These are phyloP conservation scores for Hirtodrosophila duncani DNA, from an alignment of 2,888 invertebrate species.

Conservation along the genomic window DNA sequence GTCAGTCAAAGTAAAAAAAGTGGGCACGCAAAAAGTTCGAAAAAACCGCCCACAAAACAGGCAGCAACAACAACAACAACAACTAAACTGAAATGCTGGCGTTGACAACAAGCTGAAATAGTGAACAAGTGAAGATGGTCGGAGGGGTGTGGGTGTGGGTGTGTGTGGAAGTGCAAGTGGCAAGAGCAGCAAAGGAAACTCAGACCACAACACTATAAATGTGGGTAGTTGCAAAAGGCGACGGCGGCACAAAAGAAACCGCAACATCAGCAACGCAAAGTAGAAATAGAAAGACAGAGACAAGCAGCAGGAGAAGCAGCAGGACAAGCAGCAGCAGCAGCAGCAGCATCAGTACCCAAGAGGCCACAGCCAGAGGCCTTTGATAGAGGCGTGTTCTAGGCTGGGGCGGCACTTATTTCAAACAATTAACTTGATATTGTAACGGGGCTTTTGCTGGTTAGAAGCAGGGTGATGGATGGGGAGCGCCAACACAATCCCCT, in stretches of 20 bases:
- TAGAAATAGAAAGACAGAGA: not conserved
- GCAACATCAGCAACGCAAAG: slow-evolving; percentile 66
- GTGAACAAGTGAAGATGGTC: slow-evolving; percentile 26
- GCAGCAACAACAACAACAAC: slow-evolving; percentile 14
- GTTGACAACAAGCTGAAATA: slow-evolving; percentile 62
- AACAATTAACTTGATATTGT: slow-evolving; percentile 75
- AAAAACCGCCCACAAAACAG: slow-evolving; percentile 29
- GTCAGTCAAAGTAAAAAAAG: slow-evolving; percentile 15
- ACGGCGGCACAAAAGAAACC: slow-evolving; percentile 66
- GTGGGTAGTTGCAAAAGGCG: slow-evolving; percentile 56
- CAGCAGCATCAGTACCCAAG: not conserved
- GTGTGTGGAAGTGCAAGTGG: not conserved
- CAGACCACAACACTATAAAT: slow-evolving; percentile 68
- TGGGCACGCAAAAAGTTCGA: slow-evolving; percentile 30
- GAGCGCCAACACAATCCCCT: not conserved
- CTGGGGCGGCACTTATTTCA: slow-evolving; percentile 67
- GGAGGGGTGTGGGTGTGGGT: not conserved
- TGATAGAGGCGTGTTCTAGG: not conserved
- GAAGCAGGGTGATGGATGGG: slow-evolving; percentile 38
- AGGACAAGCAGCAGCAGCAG: not conserved
- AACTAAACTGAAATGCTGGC: slow-evolving; percentile 47
- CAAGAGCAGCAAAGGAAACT: slow-evolving; percentile 15
- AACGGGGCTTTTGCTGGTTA: slow-evolving; percentile 63
- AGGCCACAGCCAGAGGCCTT: slow-evolving; percentile 12
- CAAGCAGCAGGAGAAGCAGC: not conserved